Evolutionary conservation across 2,888 invertebrate species (phyloP).

Genomic region (Ormyrus nitidulus): DNA sequence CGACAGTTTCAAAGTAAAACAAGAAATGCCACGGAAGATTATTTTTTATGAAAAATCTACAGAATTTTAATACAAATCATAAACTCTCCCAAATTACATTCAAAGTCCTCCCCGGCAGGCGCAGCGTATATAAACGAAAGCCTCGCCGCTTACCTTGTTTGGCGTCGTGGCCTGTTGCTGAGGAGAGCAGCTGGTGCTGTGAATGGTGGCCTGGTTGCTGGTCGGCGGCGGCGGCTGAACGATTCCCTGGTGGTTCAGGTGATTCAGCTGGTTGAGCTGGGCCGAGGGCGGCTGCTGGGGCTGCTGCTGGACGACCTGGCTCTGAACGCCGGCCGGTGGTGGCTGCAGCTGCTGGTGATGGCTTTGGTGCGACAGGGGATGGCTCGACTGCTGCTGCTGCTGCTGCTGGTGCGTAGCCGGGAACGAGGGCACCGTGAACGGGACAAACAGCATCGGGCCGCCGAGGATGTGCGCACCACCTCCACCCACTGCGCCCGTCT

Average conservation of each 20-base stretch:
- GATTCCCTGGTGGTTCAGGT: conserved; percentile 73
- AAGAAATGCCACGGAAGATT: no score
- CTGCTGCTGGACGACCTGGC: conserved; percentile 66
- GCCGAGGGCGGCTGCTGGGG: conserved; percentile 65
- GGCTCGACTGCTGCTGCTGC: conserved; percentile 65
- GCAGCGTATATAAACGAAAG: no score
- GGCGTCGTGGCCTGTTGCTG: conserved; percentile 73
- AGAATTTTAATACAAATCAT: no score
- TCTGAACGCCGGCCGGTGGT: conserved; percentile 56
- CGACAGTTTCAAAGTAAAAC: no score
- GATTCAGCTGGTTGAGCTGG: conserved; percentile 72
- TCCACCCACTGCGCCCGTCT: conserved; percentile 75
- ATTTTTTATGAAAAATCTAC: no score
- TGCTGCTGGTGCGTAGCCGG: conserved; percentile 72
- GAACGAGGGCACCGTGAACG: conserved; percentile 75
- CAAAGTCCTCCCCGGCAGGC: no score
- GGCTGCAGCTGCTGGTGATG: conserved; percentile 69
- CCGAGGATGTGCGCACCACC: conserved; percentile 75
- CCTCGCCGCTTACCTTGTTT: conserved; percentile 67
- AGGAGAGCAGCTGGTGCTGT: conserved; percentile 73
- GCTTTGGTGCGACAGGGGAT: conserved; percentile 61
- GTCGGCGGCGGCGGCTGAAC: conserved; percentile 63
- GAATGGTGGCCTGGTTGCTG: conserved; percentile 67
- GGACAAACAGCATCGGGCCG: conserved; percentile 76
- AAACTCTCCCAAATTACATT: no score